Evolutionary conservation across 2,888 invertebrate species (phyloP).

Genomic region (Xylophagus ater): DNA sequence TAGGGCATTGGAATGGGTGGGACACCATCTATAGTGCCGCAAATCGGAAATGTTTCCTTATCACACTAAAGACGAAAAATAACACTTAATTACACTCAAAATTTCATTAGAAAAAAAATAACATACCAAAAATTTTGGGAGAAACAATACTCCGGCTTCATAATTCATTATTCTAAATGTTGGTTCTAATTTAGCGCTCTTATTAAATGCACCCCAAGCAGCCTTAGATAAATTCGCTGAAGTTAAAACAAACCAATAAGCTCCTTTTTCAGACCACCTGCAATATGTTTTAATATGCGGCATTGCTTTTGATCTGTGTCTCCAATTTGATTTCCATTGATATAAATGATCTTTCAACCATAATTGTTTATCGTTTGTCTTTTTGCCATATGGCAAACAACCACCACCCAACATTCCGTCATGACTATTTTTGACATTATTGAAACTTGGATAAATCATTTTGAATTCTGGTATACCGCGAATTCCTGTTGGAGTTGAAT

Average conservation of each 20-base stretch:
- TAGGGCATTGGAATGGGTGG: slow-evolving; percentile 59
- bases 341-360: slow-evolving; percentile 70
- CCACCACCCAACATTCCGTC: slow-evolving; percentile 79
- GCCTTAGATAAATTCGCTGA: slow-evolving; percentile 95
- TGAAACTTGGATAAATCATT: slow-evolving; percentile 63
- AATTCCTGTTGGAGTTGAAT: slow-evolving; percentile 42
- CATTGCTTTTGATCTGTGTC: slow-evolving; percentile 68
- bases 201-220: slow-evolving; percentile 77
- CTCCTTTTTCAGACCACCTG: slow-evolving; percentile 55
- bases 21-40: slow-evolving; percentile 27
- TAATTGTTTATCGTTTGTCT: slow-evolving; percentile 66
- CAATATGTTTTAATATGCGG: slow-evolving; percentile 93
- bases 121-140: slow-evolving; percentile 73
- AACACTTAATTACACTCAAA: slow-evolving; percentile 1
- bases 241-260: slow-evolving; percentile 72
- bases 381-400: slow-evolving; percentile 75
- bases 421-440: slow-evolving; percentile 76
- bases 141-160: slow-evolving; percentile 81
- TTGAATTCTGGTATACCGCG: slow-evolving; percentile 46
- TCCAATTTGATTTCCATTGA: slow-evolving; percentile 69
- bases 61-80: slow-evolving; percentile 43
- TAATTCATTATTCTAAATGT: slow-evolving; percentile 67
- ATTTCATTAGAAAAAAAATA: slow-evolving; percentile 16
- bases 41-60: slow-evolving; percentile 48
- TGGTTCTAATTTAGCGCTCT: slow-evolving; percentile 45